These are phyloP conservation scores for Rhynchophorus ferrugineus DNA, from an alignment of 1,140 invertebrate genomes.

Conservation along the genomic window DNA sequence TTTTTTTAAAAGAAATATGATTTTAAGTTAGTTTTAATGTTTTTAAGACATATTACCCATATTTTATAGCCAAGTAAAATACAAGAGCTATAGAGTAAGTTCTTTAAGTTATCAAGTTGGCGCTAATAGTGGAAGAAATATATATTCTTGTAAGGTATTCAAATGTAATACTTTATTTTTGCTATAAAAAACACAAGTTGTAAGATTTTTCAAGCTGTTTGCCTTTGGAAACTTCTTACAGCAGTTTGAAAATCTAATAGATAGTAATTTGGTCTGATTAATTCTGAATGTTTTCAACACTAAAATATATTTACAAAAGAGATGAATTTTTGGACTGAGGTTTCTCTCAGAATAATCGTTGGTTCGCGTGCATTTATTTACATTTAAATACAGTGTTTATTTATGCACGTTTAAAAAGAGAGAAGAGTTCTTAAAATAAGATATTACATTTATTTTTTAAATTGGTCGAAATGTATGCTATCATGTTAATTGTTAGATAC, in stretches of 20 bases:
- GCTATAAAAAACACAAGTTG: background rate
- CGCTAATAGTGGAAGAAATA: background rate
- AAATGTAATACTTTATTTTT: background rate
- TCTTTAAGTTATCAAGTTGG: background rate
- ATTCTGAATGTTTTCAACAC: no score
- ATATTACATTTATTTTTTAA: background rate
- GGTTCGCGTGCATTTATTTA: background rate
- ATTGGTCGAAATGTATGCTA: background rate
- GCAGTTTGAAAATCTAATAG: background rate
- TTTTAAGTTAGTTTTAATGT: background rate
- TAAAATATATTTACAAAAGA: background rate
- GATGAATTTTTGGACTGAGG: background rate
- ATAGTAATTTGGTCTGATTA: no score
- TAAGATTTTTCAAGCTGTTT: background rate
- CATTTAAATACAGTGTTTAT: background rate
- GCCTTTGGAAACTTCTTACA: background rate
- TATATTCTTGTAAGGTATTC: background rate
- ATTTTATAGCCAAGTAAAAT: background rate
- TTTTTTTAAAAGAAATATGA: background rate
- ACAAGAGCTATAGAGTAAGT: background rate
- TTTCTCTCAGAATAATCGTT: background rate
- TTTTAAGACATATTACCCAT: background rate
- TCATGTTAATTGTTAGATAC: background rate
- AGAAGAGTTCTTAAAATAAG: background rate
- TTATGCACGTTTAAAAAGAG: background rate